phyloP scores from a whole-genome alignment of 2,113 vertebrate species.

The Xenopus laevis region DNA sequence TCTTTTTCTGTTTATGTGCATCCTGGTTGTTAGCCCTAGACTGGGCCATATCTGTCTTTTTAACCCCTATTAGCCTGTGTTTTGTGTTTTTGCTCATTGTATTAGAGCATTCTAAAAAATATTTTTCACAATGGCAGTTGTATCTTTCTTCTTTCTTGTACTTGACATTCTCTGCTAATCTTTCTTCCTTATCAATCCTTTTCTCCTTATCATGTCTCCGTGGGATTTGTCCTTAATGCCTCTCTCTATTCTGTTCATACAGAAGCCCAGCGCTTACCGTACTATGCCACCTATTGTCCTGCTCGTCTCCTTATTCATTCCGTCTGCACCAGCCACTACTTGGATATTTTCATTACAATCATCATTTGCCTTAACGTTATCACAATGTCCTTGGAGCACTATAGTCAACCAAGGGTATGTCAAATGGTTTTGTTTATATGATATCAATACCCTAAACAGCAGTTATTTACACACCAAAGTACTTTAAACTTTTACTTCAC shows the following conservation, averaged over 20 bases:
- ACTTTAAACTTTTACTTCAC: neutral
- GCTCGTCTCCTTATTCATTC: slow-evolving; percentile 92
- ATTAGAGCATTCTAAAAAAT: neutral
- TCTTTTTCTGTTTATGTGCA: neutral
- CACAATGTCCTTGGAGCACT: slow-evolving; percentile 98
- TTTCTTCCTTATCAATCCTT: neutral
- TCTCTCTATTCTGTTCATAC: slow-evolving; percentile 46
- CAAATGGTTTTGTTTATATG: neutral
- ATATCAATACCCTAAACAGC: neutral
- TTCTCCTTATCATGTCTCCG: slow-evolving; percentile 4
- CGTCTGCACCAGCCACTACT: slow-evolving; percentile 94
- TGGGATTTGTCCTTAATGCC: neutral
- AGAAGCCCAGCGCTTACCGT: slow-evolving; percentile 94
- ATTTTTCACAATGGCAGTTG: neutral
- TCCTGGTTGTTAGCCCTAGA: neutral
- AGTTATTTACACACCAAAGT: too few relatives aligned
- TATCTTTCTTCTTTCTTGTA: slow-evolving; percentile 8
- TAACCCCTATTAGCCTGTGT: neutral
- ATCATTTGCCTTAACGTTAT: slow-evolving; percentile 97
- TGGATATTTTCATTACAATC: slow-evolving; percentile 98
- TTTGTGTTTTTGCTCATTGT: neutral
- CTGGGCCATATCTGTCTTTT: neutral
- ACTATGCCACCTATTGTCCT: slow-evolving; percentile 85
- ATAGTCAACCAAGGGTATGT: slow-evolving; percentile 90
- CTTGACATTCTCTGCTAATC: slow-evolving; percentile 13